These are phyloP conservation scores for Oncorhynchus nerka DNA, from an alignment of 2,113 vertebrate species.

Conservation along the genomic window DNA sequence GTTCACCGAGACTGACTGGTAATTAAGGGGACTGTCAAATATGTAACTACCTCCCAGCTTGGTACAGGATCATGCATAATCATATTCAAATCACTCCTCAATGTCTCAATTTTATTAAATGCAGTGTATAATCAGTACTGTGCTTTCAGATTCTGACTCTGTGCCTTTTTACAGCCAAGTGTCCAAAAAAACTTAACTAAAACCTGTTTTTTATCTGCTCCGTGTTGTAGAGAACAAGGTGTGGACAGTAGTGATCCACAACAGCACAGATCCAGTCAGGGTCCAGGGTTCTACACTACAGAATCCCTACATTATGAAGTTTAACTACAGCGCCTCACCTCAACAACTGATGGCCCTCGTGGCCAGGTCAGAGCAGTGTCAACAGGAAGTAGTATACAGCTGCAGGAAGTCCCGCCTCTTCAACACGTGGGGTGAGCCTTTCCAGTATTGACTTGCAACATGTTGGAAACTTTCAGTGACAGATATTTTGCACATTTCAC, in stretches of 20 bases:
- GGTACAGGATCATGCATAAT: not conserved
- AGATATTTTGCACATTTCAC: not conserved
- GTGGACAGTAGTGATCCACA: constrained; percentile 82
- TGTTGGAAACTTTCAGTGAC: not conserved
- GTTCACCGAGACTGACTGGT: no score
- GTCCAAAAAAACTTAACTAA: no score
- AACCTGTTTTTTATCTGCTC: no score
- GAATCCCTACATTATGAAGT: constrained; percentile 69
- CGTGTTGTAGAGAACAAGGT: constrained; percentile 76
- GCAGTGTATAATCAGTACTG: no score
- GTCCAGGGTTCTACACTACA: constrained; percentile 61
- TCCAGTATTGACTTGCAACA: not conserved
- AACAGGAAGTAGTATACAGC: constrained; percentile 80
- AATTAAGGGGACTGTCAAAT: not conserved
- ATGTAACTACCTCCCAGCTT: constrained; percentile 4
- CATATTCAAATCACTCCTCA: not conserved
- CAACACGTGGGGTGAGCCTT: constrained; percentile 79
- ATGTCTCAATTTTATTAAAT: no score
- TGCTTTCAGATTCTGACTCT: no score
- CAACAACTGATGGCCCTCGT: constrained; percentile 81
- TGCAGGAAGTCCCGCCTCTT: constrained; percentile 82
- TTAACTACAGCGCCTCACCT: constrained; percentile 75
- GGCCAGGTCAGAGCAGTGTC: constrained; percentile 76
- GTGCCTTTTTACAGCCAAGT: no score
- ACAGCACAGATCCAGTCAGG: constrained; percentile 72